Evolutionary conservation across 2,113 vertebrate species (phyloP).

Genomic region (Phylloscopus trochiloides): DNA sequence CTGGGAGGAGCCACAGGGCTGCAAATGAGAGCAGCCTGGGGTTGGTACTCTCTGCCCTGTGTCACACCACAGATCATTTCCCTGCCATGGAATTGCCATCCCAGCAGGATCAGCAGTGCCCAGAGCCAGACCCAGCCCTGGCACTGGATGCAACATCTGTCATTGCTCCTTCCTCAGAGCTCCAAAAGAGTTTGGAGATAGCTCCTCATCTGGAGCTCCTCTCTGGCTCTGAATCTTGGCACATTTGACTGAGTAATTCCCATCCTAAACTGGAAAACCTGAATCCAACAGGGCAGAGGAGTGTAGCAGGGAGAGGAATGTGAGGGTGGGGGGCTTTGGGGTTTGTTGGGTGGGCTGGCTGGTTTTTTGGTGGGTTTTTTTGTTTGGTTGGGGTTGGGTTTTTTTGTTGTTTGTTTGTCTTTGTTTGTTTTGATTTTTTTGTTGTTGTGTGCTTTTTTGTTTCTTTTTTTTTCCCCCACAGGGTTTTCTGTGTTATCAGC

Average conservation of each 20-base stretch:
- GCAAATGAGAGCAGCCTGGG: background rate
- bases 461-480: rapidly evolving
- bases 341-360: background rate
- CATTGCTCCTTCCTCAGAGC: background rate
- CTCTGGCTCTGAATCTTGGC: background rate
- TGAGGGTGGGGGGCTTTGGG: background rate
- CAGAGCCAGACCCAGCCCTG: background rate
- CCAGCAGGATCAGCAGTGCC: background rate
- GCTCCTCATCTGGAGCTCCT: background rate
- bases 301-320: background rate
- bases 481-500: background rate
- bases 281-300: background rate
- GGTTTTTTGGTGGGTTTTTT: background rate
- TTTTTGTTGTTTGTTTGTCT: background rate
- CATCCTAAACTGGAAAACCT: background rate
- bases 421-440: too few species aligned
- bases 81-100: background rate
- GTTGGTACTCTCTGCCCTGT: background rate
- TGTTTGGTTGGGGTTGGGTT: too few species aligned
- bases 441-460: too few species aligned
- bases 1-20: background rate
- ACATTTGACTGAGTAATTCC: background rate
- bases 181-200: background rate
- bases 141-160: background rate
- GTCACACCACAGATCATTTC: rapidly evolving